A percentile compares a stretch with the other conserved stretches of the same genome.
Evolutionary conservation across 2,113 vertebrate genomes (phyloP).

Genomic region (Lucifuga dentata): DNA sequence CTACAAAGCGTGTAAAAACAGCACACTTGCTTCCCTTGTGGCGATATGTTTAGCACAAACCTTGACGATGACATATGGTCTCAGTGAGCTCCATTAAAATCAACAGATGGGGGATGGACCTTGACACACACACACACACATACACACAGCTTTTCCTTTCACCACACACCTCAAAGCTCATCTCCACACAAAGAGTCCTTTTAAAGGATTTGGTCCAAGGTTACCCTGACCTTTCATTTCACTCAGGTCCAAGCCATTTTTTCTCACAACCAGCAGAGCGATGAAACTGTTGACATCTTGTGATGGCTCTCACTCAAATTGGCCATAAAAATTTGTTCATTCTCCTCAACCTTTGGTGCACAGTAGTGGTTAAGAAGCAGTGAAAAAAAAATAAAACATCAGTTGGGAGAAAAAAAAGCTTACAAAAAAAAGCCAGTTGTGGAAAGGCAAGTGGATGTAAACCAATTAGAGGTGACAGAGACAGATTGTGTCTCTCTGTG

Average conservation of each 20-base stretch:
- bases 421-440: conserved; percentile 41
- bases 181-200: conserved; percentile 38
- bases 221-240: conserved; percentile 56
- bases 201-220: conserved; percentile 57
- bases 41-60: conserved; percentile 51
- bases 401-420: background rate
- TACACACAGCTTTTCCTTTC: conserved; percentile 38
- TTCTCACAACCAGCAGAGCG: conserved; percentile 7
- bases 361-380: conserved; percentile 5
- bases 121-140: no score
- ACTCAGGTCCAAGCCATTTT: conserved; percentile 29
- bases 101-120: conserved; percentile 59
- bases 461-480: conserved; percentile 73
- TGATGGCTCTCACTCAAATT: conserved; percentile 49
- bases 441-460: conserved; percentile 61
- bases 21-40: conserved; percentile 32
- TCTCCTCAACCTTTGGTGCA: conserved; percentile 32
- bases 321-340: conserved; percentile 32
- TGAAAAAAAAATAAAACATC: background rate
- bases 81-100: conserved; percentile 64
- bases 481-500: conserved; percentile 51
- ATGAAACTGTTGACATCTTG: conserved; percentile 34
- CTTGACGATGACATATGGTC: conserved; percentile 37
- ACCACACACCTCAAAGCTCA: conserved; percentile 51
- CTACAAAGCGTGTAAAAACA: background rate